Conservation (phyloP, 2,797 vertebrate species). For the Tympanoctomys barrerae region DNA sequence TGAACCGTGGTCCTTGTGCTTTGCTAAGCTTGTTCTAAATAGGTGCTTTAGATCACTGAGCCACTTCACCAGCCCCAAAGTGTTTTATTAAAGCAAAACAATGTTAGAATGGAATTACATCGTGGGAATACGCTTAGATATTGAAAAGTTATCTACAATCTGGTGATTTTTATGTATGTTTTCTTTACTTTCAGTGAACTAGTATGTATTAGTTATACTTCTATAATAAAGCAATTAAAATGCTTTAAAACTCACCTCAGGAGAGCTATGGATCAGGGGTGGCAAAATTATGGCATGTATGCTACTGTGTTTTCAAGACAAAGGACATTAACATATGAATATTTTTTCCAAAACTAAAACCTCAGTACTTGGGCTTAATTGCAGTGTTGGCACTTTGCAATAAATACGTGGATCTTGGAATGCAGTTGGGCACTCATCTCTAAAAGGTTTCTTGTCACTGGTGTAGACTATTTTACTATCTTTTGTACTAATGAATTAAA, state of each 20-base stretch:
- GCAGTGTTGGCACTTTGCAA: neutral
- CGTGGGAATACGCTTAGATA: neutral
- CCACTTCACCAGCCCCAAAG: too few relatives aligned
- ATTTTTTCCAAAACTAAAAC: neutral
- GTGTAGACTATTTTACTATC: neutral
- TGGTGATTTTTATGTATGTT: slow-evolving; percentile 33
- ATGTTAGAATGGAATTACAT: slow-evolving; percentile 27
- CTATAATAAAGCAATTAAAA: slow-evolving; percentile 48
- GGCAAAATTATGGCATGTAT: neutral
- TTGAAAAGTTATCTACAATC: slow-evolving; percentile 9
- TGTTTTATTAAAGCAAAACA: slow-evolving; percentile 40
- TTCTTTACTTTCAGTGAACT: slow-evolving; percentile 31
- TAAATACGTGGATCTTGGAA: neutral
- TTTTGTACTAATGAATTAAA: slow-evolving; percentile 43
- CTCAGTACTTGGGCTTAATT: neutral
- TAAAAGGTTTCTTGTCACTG: neutral
- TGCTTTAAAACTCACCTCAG: slow-evolving; percentile 29
- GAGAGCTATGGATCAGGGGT: neutral
- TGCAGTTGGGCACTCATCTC: neutral
- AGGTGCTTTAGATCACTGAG: too few relatives aligned
- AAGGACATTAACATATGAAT: neutral
- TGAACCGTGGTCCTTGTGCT: too few relatives aligned
- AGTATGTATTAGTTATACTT: slow-evolving; percentile 4
- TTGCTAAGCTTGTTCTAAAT: too few relatives aligned
- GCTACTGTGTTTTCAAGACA: neutral